Evolutionary conservation across 2,113 vertebrate genomes (phyloP).

Genomic region (Leiothrix lutea): DNA sequence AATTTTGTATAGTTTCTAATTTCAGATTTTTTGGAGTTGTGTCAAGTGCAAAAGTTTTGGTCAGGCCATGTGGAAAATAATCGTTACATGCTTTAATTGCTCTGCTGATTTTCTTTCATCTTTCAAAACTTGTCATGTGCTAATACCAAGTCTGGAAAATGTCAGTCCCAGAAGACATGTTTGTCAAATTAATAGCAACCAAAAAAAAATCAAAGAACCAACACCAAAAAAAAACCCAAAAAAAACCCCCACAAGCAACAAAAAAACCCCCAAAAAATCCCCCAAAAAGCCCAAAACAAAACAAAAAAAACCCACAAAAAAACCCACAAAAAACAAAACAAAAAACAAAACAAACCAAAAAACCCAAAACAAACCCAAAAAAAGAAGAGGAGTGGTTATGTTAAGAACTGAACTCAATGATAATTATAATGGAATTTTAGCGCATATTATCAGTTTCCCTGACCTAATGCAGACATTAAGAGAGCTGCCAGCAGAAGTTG

Average conservation of each 20-base stretch:
- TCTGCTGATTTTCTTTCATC: conserved; percentile 6
- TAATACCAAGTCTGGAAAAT: conserved; percentile 17
- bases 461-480: neutral
- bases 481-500: neutral
- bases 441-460: neutral
- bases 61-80: neutral
- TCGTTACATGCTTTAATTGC: neutral
- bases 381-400: neutral
- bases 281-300: neutral
- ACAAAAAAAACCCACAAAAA: neutral
- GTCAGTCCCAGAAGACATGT: neutral
- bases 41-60: neutral
- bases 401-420: neutral
- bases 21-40: neutral
- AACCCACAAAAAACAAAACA: neutral
- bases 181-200: neutral
- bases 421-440: neutral
- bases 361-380: neutral
- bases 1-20: neutral
- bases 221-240: neutral
- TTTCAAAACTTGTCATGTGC: neutral
- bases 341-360: too few species aligned
- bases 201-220: too few species aligned
- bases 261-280: too few species aligned
- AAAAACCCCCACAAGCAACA: too few species aligned